Evolutionary conservation across 2,113 vertebrate species (phyloP), one percentile per base, ranked within the genome.

Genomic region (Larimichthys crocea): DNA sequence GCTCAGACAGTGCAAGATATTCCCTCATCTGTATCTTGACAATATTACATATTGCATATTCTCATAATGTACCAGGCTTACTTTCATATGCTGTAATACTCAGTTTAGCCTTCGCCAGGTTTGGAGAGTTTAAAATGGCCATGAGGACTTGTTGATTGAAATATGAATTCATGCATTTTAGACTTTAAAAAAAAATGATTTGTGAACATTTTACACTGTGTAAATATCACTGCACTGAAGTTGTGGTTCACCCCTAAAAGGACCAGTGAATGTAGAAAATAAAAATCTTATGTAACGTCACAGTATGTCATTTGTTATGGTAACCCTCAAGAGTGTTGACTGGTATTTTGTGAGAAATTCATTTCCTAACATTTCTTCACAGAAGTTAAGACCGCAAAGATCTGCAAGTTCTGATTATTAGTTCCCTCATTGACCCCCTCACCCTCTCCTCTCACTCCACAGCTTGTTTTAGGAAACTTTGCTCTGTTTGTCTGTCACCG

Each of bases 401-500:
- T n/a, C 40, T 52, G 26, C 5, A 2, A 31, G 17, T 24, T 40
- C 35, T 9, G 35, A 40, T 40, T 70, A 55, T 73, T 61, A 1
- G 48, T 15, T 50, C 64, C 66, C 24, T 57, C 60, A 62, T 8
- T 66, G 40, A 24, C 52, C 61, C 26, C 3, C 14, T 35, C 9
- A 12, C 65, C 61, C 73, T 46, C 76, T 56, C 65, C 50, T 68
- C 53, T 63, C 52, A 8, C 29, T 11, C 44, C n/a, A 3, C 63
- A 26, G 52, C 65, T 78, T 76, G 86, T 90, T 92, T 76, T 86
- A 42, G 76, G 82, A 87, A 88, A 86, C 81, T 64, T 76, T 85
- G 59, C 78, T 78, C 42, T 67, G 48, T 79, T 77, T 84, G 80
- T 76, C 53, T 84, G 82, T 80, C 71, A 20, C 53, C 3, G 2